A percentile compares a stretch with the other conserved stretches of the same genome.
phyloP scores from a whole-genome alignment of 1,140 invertebrate genomes.

The Nephila pilipes region DNA sequence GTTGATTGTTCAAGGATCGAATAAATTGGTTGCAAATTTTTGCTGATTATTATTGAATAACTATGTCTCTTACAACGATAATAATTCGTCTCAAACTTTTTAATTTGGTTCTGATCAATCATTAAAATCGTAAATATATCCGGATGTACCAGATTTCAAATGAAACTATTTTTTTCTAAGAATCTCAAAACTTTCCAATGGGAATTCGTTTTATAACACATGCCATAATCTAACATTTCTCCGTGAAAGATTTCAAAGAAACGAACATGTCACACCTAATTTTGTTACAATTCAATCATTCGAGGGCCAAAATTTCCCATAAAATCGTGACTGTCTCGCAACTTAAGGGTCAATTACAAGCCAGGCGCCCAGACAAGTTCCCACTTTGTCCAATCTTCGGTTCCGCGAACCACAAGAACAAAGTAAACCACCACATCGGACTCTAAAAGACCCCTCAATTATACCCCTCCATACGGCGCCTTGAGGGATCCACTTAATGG shows the following conservation, averaged over 20 bases:
- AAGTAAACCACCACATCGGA: constrained; percentile 53
- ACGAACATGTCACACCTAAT: neutral
- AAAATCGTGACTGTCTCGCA: neutral
- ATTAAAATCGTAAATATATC: no score
- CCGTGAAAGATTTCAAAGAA: neutral
- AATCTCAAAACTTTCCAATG: neutral
- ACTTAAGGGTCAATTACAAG: neutral
- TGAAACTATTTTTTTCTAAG: no score
- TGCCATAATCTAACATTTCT: no score
- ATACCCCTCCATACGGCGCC: neutral
- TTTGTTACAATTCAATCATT: neutral
- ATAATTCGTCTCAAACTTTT: no score
- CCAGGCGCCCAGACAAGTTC: constrained; percentile 8
- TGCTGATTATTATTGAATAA: no score
- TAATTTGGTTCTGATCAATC: no score
- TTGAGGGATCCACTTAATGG: neutral
- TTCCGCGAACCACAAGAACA: constrained; percentile 32
- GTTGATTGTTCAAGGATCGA: no score
- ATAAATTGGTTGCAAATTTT: no score
- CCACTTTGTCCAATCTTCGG: neutral
- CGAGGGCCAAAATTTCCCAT: neutral
- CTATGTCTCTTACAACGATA: no score
- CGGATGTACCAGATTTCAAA: no score
- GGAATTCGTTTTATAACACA: no score
- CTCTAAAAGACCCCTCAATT: constrained; percentile 40